A percentile compares a stretch with the other conserved stretches of the same genome.
phyloP scores from a whole-genome alignment of 2,797 vertebrate genomes.

The Amniataba percoides region DNA sequence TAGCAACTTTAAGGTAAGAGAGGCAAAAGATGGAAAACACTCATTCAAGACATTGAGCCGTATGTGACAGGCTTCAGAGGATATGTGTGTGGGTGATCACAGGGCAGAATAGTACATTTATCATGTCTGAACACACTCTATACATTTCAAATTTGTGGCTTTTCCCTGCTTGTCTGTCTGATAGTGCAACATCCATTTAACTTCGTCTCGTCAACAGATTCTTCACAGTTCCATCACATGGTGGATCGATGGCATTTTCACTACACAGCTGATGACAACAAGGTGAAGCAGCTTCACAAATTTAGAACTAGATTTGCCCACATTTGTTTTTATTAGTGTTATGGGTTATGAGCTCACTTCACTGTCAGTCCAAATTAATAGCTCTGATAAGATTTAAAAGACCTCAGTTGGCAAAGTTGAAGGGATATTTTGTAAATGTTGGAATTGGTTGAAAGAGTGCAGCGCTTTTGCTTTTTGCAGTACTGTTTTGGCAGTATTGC shows the following conservation, averaged over 20 bases:
- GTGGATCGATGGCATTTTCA: neutral
- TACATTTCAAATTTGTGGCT: neutral
- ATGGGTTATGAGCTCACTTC: neutral
- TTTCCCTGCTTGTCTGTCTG: no score
- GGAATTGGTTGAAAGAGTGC: neutral
- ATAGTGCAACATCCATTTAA: neutral
- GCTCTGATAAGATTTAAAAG: slow-evolving; percentile 1
- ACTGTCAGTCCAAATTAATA: neutral
- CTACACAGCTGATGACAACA: neutral
- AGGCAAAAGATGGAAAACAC: neutral
- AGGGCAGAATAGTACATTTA: neutral
- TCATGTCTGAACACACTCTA: neutral
- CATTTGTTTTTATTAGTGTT: neutral
- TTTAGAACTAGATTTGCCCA: neutral
- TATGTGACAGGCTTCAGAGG: neutral
- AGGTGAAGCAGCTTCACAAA: neutral
- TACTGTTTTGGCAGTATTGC: neutral
- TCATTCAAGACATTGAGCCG: neutral
- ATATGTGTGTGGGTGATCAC: neutral
- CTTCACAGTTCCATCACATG: neutral
- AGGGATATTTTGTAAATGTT: neutral
- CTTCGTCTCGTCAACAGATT: neutral
- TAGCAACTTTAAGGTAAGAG: neutral
- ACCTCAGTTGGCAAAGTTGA: neutral
- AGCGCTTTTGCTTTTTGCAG: neutral